Evolutionary conservation across 1,140 invertebrate species (phyloP).

Genomic region (Mylabris phalerata): DNA sequence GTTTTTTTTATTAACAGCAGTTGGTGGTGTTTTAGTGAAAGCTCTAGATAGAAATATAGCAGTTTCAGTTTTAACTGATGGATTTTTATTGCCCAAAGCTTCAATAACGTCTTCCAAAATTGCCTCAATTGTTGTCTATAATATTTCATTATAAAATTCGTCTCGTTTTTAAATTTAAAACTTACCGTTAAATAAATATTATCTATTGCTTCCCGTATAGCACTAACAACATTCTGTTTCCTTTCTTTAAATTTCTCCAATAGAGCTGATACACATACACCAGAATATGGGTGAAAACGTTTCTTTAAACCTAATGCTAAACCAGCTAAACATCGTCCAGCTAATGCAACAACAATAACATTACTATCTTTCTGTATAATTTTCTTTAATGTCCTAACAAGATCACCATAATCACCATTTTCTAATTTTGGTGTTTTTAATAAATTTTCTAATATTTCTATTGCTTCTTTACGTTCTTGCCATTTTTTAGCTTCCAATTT

Average conservation of each 20-base stretch:
- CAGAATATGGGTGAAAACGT: slow-evolving; percentile 78
- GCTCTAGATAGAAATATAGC: slow-evolving; percentile 79
- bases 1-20: slow-evolving; percentile 86
- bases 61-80: slow-evolving; percentile 88
- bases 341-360: slow-evolving; percentile 84
- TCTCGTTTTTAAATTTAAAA: too few relatives aligned
- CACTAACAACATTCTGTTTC: slow-evolving; percentile 82
- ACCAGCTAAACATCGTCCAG: slow-evolving; percentile 75
- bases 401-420: slow-evolving; percentile 85
- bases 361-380: slow-evolving; percentile 91
- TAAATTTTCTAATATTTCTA: slow-evolving; percentile 74
- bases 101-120: slow-evolving; percentile 80
- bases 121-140: slow-evolving; percentile 67
- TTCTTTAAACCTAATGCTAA: slow-evolving; percentile 83
- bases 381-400: slow-evolving; percentile 84
- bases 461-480: slow-evolving; percentile 89
- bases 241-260: slow-evolving; percentile 98
- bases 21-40: slow-evolving; percentile 71
- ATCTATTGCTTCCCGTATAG: slow-evolving; percentile 87
- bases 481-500: slow-evolving; percentile 96
- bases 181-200: slow-evolving; percentile 64
- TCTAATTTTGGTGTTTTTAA: slow-evolving; percentile 79
- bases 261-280: slow-evolving; percentile 69
- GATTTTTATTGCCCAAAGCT: slow-evolving; percentile 92
- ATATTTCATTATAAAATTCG: too few relatives aligned